A percentile compares a stretch with the other conserved stretches of the same genome.
phyloP scores from a whole-genome alignment of 2,797 vertebrate genomes.

The Esox masquinongy region DNA sequence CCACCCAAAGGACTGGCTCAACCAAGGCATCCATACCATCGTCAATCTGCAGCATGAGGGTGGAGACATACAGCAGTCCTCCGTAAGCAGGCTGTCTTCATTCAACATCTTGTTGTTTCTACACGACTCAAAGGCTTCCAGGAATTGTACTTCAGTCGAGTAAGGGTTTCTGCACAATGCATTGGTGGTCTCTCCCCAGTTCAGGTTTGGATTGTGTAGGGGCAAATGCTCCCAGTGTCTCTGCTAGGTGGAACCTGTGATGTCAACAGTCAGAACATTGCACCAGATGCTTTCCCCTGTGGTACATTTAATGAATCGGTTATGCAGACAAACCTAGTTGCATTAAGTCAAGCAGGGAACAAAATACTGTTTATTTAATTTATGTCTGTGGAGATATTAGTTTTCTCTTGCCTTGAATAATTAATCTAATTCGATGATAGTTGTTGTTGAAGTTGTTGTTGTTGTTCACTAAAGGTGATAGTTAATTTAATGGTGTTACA shows the following conservation, averaged over 20 bases:
- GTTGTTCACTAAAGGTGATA: background rate
- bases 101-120: background rate
- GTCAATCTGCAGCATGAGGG: background rate
- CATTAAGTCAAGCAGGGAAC: background rate
- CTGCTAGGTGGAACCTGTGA: background rate
- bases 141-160: background rate
- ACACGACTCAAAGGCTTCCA: background rate
- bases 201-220: background rate
- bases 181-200: background rate
- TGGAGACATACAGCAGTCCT: background rate
- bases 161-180: background rate
- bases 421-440: conserved; percentile 23
- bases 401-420: conserved; percentile 4
- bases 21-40: background rate
- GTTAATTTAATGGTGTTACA: conserved; percentile 2
- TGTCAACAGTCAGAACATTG: background rate
- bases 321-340: background rate
- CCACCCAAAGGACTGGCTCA: background rate
- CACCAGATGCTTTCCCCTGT: background rate
- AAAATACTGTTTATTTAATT: background rate
- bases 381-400: background rate
- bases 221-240: background rate
- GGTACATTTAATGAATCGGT: background rate
- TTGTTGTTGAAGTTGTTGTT: background rate
- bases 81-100: background rate